Evolutionary conservation across 1,140 invertebrate genomes (phyloP), one percentile per base, ranked within the genome.

Genomic region (Anastrepha obliqua): DNA sequence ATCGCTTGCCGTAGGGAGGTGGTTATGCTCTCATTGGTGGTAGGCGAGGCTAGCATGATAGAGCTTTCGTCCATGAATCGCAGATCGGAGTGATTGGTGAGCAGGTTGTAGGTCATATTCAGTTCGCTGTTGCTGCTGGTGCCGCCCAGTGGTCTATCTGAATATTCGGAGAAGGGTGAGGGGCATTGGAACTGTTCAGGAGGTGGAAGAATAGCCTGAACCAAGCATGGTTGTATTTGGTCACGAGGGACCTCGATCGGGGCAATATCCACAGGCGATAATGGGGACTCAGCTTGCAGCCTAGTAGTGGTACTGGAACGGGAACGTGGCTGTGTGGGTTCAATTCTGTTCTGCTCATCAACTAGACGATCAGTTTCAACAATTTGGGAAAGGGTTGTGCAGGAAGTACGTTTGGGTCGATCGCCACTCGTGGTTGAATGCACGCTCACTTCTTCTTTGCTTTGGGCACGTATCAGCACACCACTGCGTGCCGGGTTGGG

Each of bases 11-110:
- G 58, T 3, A 67, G 64, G 2, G 62, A 55, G 95, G 95, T 86
- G 96, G 96, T 86, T 95, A 96, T 96, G 91, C 96, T 97, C 92
- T 97, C 96, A 89, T 95, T 95, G 62, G 93, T 92, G 74, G 95
- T 95, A 44, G 97, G 96, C 87, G 96, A 97, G 29, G 96, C 95
- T 74, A 98, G 94, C 89, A 97, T 96, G 55, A 98, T 95, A 7
- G 97, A 98, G 93, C 97, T 98, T 91, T 98, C 97, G 91, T 98
- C 97, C 97, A 98, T 98, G 91, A 95, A 98, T 20, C 96, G 94
- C 60, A 98, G 93, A 93, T 98, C 97, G 15, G 96, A 96, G 74
- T 96, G 96, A 87, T 96, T 96, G 44, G 96, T 95, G 86, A 97
- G 93, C 87, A 97, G 94, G 91, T 98, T 97, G 91, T 96, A 97